phyloP scores from a whole-genome alignment of 2,888 invertebrate genomes.

The Ptycholaimellus sp. region DNA sequence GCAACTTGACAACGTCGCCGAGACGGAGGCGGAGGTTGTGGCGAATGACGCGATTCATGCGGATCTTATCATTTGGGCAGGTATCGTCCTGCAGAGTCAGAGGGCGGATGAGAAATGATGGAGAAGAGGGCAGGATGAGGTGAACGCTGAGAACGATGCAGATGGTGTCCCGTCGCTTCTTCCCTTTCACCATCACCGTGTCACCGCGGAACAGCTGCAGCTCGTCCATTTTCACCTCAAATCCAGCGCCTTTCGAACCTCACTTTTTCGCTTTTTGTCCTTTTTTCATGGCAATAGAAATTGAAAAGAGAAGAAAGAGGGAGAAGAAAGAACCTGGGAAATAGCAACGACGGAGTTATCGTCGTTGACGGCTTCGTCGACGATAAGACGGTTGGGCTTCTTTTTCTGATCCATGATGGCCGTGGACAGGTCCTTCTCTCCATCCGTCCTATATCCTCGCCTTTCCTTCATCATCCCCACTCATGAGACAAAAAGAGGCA shows the following conservation, averaged over 20 bases:
- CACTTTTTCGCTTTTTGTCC: neutral
- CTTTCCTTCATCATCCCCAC: no score
- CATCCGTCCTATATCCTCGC: no score
- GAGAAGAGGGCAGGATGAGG: no score
- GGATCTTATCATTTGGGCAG: slow-evolving; percentile 84
- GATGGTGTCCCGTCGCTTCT: slow-evolving; percentile 77
- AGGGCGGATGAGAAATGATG: no score
- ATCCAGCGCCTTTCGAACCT: neutral
- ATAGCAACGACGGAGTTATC: slow-evolving; percentile 93
- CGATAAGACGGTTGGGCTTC: slow-evolving; percentile 85
- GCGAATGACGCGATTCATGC: slow-evolving; percentile 76
- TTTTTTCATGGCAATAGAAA: neutral
- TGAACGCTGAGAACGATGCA: slow-evolving; percentile 88
- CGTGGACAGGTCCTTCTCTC: slow-evolving; percentile 71
- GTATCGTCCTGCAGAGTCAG: no score
- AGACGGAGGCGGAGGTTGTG: slow-evolving; percentile 84
- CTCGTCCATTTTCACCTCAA: slow-evolving; percentile 89
- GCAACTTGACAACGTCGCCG: slow-evolving; percentile 75
- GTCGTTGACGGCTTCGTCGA: slow-evolving; percentile 87
- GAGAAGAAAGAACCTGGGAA: slow-evolving; percentile 45
- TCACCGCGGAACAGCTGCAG: slow-evolving; percentile 88
- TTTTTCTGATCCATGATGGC: slow-evolving; percentile 93
- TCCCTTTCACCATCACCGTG: slow-evolving; percentile 84
- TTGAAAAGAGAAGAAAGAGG: neutral
- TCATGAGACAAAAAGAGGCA: no score